phyloP scores from a whole-genome alignment of 2,888 invertebrate species.

The Acholoe squamosa region DNA sequence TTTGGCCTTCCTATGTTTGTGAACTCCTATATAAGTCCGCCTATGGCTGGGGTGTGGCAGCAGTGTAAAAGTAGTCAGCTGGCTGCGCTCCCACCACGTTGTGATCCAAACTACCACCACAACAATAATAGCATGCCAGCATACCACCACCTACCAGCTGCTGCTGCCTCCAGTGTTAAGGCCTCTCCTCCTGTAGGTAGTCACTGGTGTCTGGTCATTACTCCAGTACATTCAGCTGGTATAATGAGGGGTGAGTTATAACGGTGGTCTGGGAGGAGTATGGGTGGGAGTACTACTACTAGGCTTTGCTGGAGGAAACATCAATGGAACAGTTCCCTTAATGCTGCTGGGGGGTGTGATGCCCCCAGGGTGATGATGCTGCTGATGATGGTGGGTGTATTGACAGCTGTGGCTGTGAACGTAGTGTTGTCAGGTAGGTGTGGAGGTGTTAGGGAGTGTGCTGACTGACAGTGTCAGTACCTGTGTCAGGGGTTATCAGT shows the following conservation, averaged over 20 bases:
- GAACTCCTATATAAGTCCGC: too few relatives aligned
- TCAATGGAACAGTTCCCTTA: too few relatives aligned
- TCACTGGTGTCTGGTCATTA: too few relatives aligned
- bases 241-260: neutral
- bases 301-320: too few relatives aligned
- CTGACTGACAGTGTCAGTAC: too few relatives aligned
- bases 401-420: neutral
- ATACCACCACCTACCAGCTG: neutral
- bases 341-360: too few relatives aligned
- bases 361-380: neutral
- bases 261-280: neutral
- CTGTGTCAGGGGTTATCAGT: neutral
- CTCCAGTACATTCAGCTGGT: too few relatives aligned
- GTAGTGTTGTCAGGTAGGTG: neutral
- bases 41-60: too few relatives aligned
- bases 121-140: neutral
- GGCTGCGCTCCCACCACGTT: neutral
- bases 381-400: neutral
- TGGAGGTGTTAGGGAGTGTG: neutral
- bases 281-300: too few relatives aligned
- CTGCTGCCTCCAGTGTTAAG: too few relatives aligned
- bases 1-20: too few relatives aligned
- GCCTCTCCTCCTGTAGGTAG: too few relatives aligned
- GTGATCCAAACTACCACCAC: neutral
- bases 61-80: neutral